Conservation (phyloP, 2,888 invertebrate genomes). For the Drosophila conformis region DNA sequence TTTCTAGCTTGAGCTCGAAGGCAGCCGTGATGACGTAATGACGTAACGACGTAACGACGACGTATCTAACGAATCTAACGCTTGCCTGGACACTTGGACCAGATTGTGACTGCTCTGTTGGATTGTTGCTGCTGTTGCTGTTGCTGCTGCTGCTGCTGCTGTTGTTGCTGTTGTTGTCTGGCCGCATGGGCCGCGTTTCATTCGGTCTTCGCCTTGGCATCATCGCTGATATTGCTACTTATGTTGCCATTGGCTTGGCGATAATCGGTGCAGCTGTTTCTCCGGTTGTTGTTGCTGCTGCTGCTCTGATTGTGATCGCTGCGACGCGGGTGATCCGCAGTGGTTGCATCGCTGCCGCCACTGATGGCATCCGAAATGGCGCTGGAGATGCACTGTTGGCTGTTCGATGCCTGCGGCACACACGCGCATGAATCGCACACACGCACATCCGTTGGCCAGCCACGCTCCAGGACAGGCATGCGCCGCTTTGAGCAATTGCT, state of each 20-base stretch:
- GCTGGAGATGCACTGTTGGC: conserved; percentile 37
- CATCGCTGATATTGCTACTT: conserved; percentile 52
- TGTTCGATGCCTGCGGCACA: conserved; percentile 43
- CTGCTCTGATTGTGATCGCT: conserved; percentile 13
- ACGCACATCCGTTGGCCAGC: conserved; percentile 90
- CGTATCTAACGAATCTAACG: conserved; percentile 11
- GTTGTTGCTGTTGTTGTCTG: conserved; percentile 2
- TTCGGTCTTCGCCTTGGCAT: conserved; percentile 60
- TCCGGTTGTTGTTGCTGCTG: conserved; percentile 8
- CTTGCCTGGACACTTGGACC: conserved; percentile 50
- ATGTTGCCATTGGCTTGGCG: conserved; percentile 31
- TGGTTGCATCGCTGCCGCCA: conserved; percentile 9
- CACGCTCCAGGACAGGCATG: conserved; percentile 89
- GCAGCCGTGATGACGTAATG: not conserved
- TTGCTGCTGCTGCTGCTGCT: conserved; percentile 2
- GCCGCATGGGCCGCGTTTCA: conserved; percentile 47
- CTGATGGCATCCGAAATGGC: conserved; percentile 60
- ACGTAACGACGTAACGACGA: not conserved
- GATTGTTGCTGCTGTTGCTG: conserved; percentile 17
- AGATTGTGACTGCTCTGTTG: conserved; percentile 55
- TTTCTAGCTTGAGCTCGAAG: conserved; percentile 22
- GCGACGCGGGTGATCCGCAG: not conserved
- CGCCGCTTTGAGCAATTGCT: conserved; percentile 86
- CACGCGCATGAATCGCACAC: conserved; percentile 89
- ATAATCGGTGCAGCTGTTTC: conserved; percentile 23